These are phyloP conservation scores for Dorcus hopei DNA, from an alignment of 2,888 invertebrate genomes.

Conservation along the genomic window DNA sequence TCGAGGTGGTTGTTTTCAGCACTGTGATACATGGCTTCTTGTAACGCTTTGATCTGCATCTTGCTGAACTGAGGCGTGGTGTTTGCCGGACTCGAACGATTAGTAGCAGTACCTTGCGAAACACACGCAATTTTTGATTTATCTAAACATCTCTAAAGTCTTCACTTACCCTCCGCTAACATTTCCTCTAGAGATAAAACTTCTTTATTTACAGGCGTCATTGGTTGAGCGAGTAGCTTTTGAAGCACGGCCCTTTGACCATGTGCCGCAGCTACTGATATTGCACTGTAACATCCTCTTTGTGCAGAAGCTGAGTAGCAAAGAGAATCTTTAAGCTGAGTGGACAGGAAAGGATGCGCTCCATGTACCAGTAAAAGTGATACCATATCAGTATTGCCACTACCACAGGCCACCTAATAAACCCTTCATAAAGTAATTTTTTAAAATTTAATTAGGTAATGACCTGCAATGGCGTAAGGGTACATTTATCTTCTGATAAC, in stretches of 20 bases:
- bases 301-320: slow-evolving; percentile 85
- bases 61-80: slow-evolving; percentile 64
- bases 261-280: slow-evolving; percentile 86
- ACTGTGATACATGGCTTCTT: slow-evolving; percentile 93
- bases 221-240: slow-evolving; percentile 72
- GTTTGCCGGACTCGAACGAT: slow-evolving; percentile 34
- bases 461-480: slow-evolving; percentile 84
- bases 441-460: not conserved
- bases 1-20: slow-evolving; percentile 89
- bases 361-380: slow-evolving; percentile 77
- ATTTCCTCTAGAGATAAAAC: slow-evolving; percentile 86
- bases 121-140: not conserved
- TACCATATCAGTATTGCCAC: slow-evolving; percentile 77
- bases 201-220: slow-evolving; percentile 64
- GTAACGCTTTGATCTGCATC: slow-evolving; percentile 77
- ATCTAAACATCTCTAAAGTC: no score
- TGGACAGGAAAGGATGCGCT: slow-evolving; percentile 84
- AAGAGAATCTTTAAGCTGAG: slow-evolving; percentile 76
- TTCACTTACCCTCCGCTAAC: slow-evolving; percentile 73
- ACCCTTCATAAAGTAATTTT: slow-evolving; percentile 4
- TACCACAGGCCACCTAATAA: slow-evolving; percentile 70
- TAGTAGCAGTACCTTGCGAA: slow-evolving; percentile 31
- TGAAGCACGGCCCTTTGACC: slow-evolving; percentile 78
- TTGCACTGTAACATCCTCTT: slow-evolving; percentile 82
- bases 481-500: slow-evolving; percentile 78